phyloP scores from a whole-genome alignment of 2,888 invertebrate species.

The Hoplodrina blanda region DNA sequence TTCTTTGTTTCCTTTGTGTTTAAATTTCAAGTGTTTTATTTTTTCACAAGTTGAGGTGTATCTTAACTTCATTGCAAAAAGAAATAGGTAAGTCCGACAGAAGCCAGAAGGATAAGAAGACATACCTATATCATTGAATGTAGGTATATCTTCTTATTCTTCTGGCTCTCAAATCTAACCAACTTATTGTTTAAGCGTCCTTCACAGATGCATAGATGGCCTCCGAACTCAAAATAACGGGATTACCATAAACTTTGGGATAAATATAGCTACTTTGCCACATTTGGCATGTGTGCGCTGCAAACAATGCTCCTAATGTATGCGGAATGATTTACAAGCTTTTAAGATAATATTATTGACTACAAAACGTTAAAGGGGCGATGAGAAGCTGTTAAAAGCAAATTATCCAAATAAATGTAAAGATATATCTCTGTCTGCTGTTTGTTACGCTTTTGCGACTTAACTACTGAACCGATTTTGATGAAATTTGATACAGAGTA shows the following conservation, averaged over 20 bases:
- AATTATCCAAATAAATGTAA: constrained; percentile 1
- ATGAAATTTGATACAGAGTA: too few species aligned
- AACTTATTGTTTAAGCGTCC: constrained; percentile 34
- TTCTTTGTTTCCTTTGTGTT: constrained; percentile 57
- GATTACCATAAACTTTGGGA: constrained; percentile 30
- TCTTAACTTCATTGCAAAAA: not conserved
- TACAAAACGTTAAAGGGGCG: constrained; percentile 21
- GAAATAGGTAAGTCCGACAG: not conserved
- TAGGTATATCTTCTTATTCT: too few species aligned
- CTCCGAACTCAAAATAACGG: constrained; percentile 30
- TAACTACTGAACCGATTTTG: too few species aligned
- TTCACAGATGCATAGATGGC: constrained; percentile 28
- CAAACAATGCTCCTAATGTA: constrained; percentile 37
- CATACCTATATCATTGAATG: too few species aligned
- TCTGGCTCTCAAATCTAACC: too few species aligned
- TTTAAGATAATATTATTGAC: constrained; percentile 29
- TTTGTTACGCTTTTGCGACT: too few species aligned
- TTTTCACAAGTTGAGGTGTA: not conserved
- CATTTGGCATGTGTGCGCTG: constrained; percentile 31
- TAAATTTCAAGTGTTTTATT: constrained; percentile 4
- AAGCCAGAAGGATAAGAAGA: not conserved
- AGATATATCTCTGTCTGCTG: too few species aligned
- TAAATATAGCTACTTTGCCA: constrained; percentile 36
- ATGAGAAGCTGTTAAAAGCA: constrained; percentile 6
- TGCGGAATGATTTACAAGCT: constrained; percentile 34